phyloP scores from a whole-genome alignment of 1,140 invertebrate genomes.

The Mesaphorura yosii region DNA sequence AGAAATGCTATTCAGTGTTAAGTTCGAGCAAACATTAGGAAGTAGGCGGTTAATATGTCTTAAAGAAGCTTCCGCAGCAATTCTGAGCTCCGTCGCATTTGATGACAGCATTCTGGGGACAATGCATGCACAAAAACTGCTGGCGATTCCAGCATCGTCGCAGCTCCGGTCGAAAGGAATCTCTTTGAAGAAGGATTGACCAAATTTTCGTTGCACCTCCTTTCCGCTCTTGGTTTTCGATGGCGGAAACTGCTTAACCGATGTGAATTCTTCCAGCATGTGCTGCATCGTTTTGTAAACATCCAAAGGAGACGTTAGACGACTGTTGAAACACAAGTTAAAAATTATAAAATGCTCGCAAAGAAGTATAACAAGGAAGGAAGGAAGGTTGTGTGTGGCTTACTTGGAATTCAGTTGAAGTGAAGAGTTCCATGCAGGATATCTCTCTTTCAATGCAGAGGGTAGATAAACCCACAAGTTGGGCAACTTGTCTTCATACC shows the following conservation, averaged over 20 bases:
- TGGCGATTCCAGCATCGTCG: conserved; percentile 17
- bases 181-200: conserved; percentile 18
- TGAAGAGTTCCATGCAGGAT: conserved; percentile 2
- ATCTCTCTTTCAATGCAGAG: not conserved
- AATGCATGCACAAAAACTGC: conserved; percentile 23
- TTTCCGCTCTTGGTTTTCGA: not conserved
- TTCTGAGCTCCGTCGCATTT: not conserved
- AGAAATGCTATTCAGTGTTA: conserved; percentile 3
- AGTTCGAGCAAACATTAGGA: conserved; percentile 9
- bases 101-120: conserved; percentile 7
- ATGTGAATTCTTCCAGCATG: conserved; percentile 15
- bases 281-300: conserved; percentile 22
- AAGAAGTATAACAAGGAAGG: not conserved
- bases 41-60: conserved; percentile 16
- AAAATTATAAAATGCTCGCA: not conserved
- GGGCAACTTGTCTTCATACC: conserved; percentile 31
- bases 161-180: conserved; percentile 15
- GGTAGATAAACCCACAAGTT: conserved; percentile 24
- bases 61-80: conserved; percentile 7
- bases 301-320: conserved; percentile 25
- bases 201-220: conserved; percentile 1
- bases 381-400: not conserved
- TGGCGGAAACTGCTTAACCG: not conserved
- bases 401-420: conserved; percentile 17
- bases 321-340: conserved; percentile 10